These are phyloP conservation scores for Eueremaeus valkanovi DNA, from an alignment of 2,888 invertebrate species.

Conservation along the genomic window DNA sequence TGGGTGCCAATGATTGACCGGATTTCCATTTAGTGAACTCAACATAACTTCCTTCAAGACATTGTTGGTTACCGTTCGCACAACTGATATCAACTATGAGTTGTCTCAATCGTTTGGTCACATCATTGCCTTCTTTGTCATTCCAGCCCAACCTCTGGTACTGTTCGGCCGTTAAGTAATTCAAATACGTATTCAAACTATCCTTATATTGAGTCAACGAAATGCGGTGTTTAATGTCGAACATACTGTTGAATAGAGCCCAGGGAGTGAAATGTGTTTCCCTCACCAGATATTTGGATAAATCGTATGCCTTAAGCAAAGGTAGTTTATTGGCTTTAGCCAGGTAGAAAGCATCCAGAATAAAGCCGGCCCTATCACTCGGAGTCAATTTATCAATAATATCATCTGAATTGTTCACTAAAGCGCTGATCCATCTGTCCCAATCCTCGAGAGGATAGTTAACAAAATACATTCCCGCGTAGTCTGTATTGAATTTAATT, in stretches of 20 bases:
- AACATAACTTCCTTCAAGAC: not conserved
- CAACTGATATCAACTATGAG: not conserved
- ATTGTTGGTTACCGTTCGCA: not conserved
- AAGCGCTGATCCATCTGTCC: constrained; percentile 50
- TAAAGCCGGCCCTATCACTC: constrained; percentile 77
- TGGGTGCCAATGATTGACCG: constrained; percentile 17
- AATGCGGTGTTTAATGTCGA: not conserved
- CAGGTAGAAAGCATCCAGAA: constrained; percentile 69
- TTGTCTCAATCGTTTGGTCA: not conserved
- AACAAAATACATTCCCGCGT: constrained; percentile 55
- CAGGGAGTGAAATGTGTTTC: constrained; percentile 50
- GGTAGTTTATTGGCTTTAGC: constrained; percentile 61
- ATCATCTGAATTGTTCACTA: not conserved
- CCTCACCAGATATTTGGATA: constrained; percentile 49
- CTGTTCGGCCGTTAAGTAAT: not conserved
- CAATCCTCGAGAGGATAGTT: constrained; percentile 54
- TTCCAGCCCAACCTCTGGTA: constrained; percentile 13
- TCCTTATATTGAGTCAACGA: not conserved
- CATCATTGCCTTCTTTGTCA: constrained; percentile 15
- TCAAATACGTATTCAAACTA: not conserved
- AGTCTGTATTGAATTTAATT: constrained; percentile 37
- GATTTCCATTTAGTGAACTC: constrained; percentile 20
- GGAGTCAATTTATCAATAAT: constrained; percentile 2
- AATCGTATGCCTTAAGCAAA: constrained; percentile 50
- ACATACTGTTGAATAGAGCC: constrained; percentile 37